A percentile compares a stretch with the other conserved stretches of the same genome.
Conservation (phyloP, 2,888 invertebrate species). For the Yponomeuta plumbellus region DNA sequence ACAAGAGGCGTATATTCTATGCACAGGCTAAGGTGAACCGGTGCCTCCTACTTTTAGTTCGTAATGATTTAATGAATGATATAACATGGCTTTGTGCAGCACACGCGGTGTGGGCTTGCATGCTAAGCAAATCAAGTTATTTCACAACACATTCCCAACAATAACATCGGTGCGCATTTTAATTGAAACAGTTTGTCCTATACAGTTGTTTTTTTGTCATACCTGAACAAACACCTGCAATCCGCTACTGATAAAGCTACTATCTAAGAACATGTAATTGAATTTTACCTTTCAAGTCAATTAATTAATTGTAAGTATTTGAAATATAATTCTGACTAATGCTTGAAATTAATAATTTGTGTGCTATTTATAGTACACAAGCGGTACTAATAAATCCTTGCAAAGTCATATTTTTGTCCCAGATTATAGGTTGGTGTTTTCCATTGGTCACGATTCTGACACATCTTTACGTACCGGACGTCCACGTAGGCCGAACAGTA, state of each 20-base stretch:
- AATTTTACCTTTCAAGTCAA: neutral
- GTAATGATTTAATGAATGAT: slow-evolving; percentile 33
- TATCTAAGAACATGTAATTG: neutral
- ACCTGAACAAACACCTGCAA: neutral
- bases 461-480: too few relatives aligned
- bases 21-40: slow-evolving; percentile 38
- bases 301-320: too few relatives aligned
- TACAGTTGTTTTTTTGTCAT: neutral
- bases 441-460: too few relatives aligned
- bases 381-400: too few relatives aligned
- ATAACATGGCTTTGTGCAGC: slow-evolving; percentile 33
- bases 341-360: too few relatives aligned
- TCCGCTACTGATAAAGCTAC: neutral
- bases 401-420: too few relatives aligned
- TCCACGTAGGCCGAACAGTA: too few relatives aligned
- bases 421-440: too few relatives aligned
- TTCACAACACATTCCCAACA: slow-evolving; percentile 46
- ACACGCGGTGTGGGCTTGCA: slow-evolving; percentile 42
- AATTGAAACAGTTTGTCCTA: neutral
- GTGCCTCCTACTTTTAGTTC: slow-evolving; percentile 52
- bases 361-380: too few relatives aligned
- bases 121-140: slow-evolving; percentile 42
- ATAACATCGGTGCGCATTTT: slow-evolving; percentile 27
- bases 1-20: neutral
- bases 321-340: too few relatives aligned